phyloP scores from a whole-genome alignment of 2,888 invertebrate species.

The Salpingus planirostris region DNA sequence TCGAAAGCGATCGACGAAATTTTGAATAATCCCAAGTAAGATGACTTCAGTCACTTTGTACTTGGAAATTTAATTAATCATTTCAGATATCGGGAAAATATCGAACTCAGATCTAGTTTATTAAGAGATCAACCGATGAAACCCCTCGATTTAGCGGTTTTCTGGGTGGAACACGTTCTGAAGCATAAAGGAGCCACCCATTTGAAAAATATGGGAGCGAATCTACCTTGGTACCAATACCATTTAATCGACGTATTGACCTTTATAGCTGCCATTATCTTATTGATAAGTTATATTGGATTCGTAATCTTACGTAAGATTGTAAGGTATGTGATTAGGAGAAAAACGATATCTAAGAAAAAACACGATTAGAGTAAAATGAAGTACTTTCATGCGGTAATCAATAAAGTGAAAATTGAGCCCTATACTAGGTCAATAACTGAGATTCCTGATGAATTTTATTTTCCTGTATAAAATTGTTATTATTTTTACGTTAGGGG shows the following conservation, averaged over 20 bases:
- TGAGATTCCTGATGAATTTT: too few relatives aligned
- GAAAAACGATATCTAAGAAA: too few relatives aligned
- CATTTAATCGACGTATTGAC: background rate
- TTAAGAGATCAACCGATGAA: constrained; percentile 21
- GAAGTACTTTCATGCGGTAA: too few relatives aligned
- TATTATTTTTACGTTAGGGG: too few relatives aligned
- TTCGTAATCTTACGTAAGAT: too few relatives aligned
- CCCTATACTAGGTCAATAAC: too few relatives aligned
- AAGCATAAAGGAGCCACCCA: constrained; percentile 24
- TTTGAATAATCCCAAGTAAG: constrained; percentile 6
- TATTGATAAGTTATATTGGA: too few relatives aligned
- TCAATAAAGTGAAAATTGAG: too few relatives aligned
- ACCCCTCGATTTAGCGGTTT: constrained; percentile 25
- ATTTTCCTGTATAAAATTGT: too few relatives aligned
- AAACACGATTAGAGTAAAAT: too few relatives aligned
- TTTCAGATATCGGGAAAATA: constrained; percentile 19
- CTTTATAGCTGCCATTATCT: background rate
- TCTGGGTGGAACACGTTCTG: constrained; percentile 27
- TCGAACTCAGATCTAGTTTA: constrained; percentile 16
- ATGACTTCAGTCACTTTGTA: background rate
- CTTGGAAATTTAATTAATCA: background rate
- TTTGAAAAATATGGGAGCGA: constrained; percentile 13
- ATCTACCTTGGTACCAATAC: background rate
- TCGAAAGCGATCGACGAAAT: constrained; percentile 15
- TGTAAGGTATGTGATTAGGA: too few relatives aligned